Percentiles rank a stretch among this genome's conserved stretches.
Evolutionary conservation across 2,113 vertebrate species (phyloP).

Genomic region (Diglossa brunneiventris): DNA sequence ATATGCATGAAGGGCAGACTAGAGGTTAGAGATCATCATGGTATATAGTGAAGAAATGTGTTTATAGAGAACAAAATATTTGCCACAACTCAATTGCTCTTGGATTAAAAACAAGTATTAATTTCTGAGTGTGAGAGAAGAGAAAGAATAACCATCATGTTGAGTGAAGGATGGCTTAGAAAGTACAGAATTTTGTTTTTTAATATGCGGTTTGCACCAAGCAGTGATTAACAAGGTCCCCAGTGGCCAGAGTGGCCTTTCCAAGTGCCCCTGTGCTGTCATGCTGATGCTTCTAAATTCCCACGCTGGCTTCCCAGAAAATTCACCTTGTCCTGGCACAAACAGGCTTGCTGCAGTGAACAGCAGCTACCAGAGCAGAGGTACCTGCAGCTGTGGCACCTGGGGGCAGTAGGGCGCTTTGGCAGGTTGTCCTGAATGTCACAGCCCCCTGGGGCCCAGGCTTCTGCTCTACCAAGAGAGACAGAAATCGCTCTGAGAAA

Average conservation of each 20-base stretch:
- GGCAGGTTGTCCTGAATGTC: neutral
- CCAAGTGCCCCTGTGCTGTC: neutral
- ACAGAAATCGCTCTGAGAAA: neutral
- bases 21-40: neutral
- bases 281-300: neutral
- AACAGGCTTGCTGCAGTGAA: neutral
- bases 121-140: neutral
- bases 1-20: neutral
- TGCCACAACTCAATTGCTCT: neutral
- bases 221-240: neutral
- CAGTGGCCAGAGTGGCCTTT: neutral
- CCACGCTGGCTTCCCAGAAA: neutral
- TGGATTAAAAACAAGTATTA: neutral
- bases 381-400: neutral
- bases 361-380: neutral
- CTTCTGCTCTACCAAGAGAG: neutral
- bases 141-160: neutral
- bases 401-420: neutral
- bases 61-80: neutral
- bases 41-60: neutral
- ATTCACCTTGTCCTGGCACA: neutral
- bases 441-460: neutral
- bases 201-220: neutral
- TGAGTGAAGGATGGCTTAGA: neutral
- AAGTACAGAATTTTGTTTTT: neutral